phyloP scores from a whole-genome alignment of 2,888 invertebrate genomes.

The Rhagonycha fulva region DNA sequence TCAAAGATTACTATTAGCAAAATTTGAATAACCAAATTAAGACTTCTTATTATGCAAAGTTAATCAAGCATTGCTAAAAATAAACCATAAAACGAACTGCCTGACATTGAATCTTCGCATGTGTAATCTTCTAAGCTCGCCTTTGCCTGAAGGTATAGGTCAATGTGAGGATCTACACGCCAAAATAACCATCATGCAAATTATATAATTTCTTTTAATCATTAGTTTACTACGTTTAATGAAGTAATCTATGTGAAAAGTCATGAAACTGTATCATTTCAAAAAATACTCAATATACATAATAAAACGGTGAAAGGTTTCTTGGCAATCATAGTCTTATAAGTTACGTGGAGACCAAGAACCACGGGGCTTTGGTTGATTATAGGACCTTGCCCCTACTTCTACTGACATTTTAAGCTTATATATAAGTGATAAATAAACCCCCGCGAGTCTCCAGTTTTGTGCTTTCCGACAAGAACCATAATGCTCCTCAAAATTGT shows the following conservation, averaged over 20 bases:
- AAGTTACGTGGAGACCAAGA: slow-evolving; percentile 42
- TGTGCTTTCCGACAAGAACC: slow-evolving; percentile 45
- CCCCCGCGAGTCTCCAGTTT: slow-evolving; percentile 54
- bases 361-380: slow-evolving; percentile 46
- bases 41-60: too few species aligned
- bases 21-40: too few species aligned
- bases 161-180: background rate
- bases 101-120: background rate
- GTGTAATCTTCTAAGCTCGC: background rate
- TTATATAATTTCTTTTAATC: background rate
- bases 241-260: background rate
- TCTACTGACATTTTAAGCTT: slow-evolving; percentile 39
- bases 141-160: background rate
- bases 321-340: slow-evolving; percentile 29
- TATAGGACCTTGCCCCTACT: slow-evolving; percentile 55
- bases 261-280: background rate
- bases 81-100: background rate
- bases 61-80: background rate
- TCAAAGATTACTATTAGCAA: too few species aligned
- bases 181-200: background rate
- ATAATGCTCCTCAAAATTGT: slow-evolving; percentile 52
- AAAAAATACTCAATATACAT: slow-evolving; percentile 20
- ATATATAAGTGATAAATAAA: slow-evolving; percentile 52
- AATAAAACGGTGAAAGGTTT: slow-evolving; percentile 37
- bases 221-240: background rate